Evolutionary conservation across 2,888 invertebrate genomes (phyloP).

Genomic region (Eutolmus rufibarbis): DNA sequence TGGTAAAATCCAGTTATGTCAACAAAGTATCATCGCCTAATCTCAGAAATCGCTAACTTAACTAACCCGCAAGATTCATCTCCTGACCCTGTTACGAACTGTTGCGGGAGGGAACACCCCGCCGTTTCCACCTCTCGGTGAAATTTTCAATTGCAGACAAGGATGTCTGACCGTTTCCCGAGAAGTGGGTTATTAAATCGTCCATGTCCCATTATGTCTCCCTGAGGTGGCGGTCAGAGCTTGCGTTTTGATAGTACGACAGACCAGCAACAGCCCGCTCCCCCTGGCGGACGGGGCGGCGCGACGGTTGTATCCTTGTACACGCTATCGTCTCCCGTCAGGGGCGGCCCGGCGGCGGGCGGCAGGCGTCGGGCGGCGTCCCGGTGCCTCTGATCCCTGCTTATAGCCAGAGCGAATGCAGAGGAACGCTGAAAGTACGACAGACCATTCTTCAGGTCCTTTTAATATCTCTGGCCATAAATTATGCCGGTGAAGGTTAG

Average conservation of each 20-base stretch:
- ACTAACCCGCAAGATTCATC: slow-evolving; percentile 6
- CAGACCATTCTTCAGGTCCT: slow-evolving; percentile 35
- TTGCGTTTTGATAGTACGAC: neutral
- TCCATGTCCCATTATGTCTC: slow-evolving; percentile 7
- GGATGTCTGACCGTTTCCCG: slow-evolving; percentile 6
- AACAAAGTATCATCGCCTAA: slow-evolving; percentile 16
- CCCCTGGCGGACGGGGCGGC: too few species aligned
- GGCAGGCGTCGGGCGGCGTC: neutral
- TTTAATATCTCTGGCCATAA: slow-evolving; percentile 35
- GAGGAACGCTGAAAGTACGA: neutral
- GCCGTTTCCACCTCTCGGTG: neutral
- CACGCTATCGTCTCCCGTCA: neutral
- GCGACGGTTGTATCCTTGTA: neutral
- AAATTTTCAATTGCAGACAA: slow-evolving; percentile 6
- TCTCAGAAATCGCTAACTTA: slow-evolving; percentile 13
- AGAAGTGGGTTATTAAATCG: slow-evolving; percentile 37
- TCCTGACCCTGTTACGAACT: slow-evolving; percentile 7
- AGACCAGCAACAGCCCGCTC: neutral
- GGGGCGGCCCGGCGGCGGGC: neutral
- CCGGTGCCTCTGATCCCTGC: neutral
- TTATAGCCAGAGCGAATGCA: neutral
- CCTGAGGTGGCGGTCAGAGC: neutral
- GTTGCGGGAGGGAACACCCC: too few species aligned
- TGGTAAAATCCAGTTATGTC: slow-evolving; percentile 21
- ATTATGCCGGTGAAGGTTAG: slow-evolving; percentile 28